Evolutionary conservation across 2,113 vertebrate species (phyloP), one percentile per base, ranked within the genome.

Genomic region (Myotis davidii): DNA sequence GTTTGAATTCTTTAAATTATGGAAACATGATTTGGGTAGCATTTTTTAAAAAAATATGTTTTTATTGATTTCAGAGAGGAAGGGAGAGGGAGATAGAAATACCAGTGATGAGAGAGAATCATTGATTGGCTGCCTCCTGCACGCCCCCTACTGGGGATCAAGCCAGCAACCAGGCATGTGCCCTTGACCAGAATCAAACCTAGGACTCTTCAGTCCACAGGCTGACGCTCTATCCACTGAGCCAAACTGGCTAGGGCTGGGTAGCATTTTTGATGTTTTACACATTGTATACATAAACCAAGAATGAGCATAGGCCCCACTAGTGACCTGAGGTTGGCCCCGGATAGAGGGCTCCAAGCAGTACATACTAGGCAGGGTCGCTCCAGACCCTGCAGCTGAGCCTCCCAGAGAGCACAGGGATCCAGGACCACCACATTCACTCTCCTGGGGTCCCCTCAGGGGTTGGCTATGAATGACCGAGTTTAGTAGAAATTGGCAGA

Each of bases 1-100:
- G 48, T 86, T 85, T 91, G 84, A 78, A 37, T 34, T 92, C 69
- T 91, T 59, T 70, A 87, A 88, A 70, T 91, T 37, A 54, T 79
- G 29, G 32, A 78, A 84, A 83, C 39, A 34, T 76, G 17, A 37
- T 10, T 37, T 64, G 50, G 48, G 18, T 64, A 34, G 42, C 45
- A 39, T 65, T 69, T 92, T 90, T 85, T 25, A 2, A 23, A 54
- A 54, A 18, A 18, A 52, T 56, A 25, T 59, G 23, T 61, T 61
- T 61, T 61, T 61, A 61, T 61, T 61, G 59, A 61, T 61, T 61
- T 61, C 3, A 4, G 56, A 9, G 23, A 59, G 56, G 56, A 25
- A 59, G 56, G 10, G 9, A 27, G 59, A 61, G 54, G 54, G 20
- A 56, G 59, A 25, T 10, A 61, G 23, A 61, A 61, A 10, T 25